These are phyloP conservation scores for Caradrina clavipalpis DNA, from an alignment of 2,888 invertebrate species.

Conservation along the genomic window DNA sequence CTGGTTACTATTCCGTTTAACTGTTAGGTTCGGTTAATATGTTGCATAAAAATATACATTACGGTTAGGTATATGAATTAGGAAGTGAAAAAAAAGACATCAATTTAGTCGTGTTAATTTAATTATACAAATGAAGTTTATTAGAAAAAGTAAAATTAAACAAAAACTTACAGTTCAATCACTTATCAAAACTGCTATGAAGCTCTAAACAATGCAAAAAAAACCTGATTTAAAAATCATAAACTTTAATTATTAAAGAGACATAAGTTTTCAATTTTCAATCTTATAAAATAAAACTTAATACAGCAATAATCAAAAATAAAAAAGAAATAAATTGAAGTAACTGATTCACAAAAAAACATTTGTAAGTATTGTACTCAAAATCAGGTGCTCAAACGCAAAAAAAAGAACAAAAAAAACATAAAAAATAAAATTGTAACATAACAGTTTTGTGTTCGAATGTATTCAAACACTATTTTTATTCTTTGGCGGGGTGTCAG, in stretches of 20 bases:
- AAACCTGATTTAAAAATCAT: background rate
- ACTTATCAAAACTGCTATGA: background rate
- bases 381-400: slow-evolving; percentile 8
- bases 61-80: background rate
- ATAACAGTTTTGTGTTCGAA: slow-evolving; percentile 62
- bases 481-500: slow-evolving; percentile 79
- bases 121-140: background rate
- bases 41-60: background rate
- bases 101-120: background rate
- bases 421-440: background rate
- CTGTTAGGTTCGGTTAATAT: background rate
- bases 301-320: background rate
- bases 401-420: background rate
- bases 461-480: slow-evolving; percentile 79
- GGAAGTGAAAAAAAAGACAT: background rate
- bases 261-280: background rate
- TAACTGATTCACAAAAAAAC: background rate
- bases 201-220: background rate
- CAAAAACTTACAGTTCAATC: slow-evolving; percentile 1
- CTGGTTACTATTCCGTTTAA: background rate
- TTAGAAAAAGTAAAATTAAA: background rate
- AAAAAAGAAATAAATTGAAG: background rate
- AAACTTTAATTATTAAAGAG: background rate
- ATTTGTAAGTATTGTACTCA: slow-evolving; percentile 18
- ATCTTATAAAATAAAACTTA: slow-evolving; percentile 1